A percentile compares a stretch with the other conserved stretches of the same genome.
Conservation (phyloP, 2,113 vertebrate species). For the Hypanus sabinus region DNA sequence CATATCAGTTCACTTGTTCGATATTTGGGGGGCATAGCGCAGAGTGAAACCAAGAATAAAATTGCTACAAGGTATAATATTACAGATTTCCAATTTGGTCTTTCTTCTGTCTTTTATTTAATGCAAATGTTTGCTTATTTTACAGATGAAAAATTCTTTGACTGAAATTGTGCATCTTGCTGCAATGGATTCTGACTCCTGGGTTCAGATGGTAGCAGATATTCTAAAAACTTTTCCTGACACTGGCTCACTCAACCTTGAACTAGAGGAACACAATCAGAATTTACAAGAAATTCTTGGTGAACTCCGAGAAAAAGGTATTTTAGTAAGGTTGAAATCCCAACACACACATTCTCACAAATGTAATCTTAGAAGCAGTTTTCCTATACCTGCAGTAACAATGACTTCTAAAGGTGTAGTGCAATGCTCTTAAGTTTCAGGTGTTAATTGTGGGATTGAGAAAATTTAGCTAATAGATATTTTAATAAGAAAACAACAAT, state of each 20-base stretch:
- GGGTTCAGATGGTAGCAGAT: constrained; percentile 98
- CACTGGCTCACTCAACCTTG: constrained; percentile 88
- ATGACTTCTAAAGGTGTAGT: background rate
- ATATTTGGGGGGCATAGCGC: no score
- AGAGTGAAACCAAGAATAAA: background rate
- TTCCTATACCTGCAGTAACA: background rate
- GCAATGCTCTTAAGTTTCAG: background rate
- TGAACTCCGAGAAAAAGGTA: constrained; percentile 92
- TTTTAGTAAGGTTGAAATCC: background rate
- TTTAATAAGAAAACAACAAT: background rate
- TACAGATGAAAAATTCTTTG: constrained; percentile 89
- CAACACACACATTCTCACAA: background rate
- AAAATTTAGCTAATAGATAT: background rate
- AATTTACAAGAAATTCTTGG: constrained; percentile 95
- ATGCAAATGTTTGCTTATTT: constrained; percentile 1
- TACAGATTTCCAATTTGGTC: background rate
- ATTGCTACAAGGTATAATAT: background rate
- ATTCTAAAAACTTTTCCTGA: constrained; percentile 97
- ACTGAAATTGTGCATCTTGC: constrained; percentile 93
- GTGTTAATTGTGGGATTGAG: background rate
- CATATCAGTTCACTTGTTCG: no score
- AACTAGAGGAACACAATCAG: constrained; percentile 95
- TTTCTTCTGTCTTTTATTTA: background rate
- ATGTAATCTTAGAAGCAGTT: no score
- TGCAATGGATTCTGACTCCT: constrained; percentile 90